Conservation (phyloP, 2,113 vertebrate species). For the Seriola quinqueradiata region DNA sequence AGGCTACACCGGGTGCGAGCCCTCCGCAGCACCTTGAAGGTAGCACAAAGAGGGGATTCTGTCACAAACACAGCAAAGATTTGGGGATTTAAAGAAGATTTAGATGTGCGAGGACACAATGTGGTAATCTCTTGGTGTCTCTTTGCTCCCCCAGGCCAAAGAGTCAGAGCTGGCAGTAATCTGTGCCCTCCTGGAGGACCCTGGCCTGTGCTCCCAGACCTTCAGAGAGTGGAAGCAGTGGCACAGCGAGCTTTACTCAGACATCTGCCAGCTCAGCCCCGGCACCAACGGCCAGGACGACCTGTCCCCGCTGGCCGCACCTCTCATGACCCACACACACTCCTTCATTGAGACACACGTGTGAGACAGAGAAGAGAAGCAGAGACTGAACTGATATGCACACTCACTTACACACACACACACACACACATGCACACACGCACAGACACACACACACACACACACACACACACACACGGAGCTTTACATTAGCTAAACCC, state of each 20-base stretch:
- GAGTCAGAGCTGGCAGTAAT: slow-evolving; percentile 89
- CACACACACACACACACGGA: slow-evolving; percentile 38
- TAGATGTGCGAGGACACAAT: background rate
- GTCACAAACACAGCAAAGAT: background rate
- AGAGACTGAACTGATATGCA: slow-evolving; percentile 49
- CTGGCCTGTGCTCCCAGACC: slow-evolving; percentile 89
- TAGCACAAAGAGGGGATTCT: slow-evolving; percentile 59
- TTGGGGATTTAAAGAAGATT: slow-evolving; percentile 22
- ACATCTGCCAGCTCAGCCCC: slow-evolving; percentile 89
- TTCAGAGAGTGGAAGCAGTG: slow-evolving; percentile 93
- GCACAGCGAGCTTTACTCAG: slow-evolving; percentile 92
- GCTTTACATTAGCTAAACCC: slow-evolving; percentile 43
- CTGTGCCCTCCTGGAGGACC: slow-evolving; percentile 89
- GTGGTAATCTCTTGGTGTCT: slow-evolving; percentile 16
- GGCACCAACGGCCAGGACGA: slow-evolving; percentile 88
- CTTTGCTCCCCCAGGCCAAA: slow-evolving; percentile 84
- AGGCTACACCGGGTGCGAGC: slow-evolving; percentile 91
- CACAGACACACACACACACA: slow-evolving; percentile 54
- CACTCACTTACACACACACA: slow-evolving; percentile 41
- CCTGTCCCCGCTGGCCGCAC: slow-evolving; percentile 84
- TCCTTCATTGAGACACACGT: slow-evolving; percentile 94
- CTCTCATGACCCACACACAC: slow-evolving; percentile 91
- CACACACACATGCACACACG: slow-evolving; percentile 38
- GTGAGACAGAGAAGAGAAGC: slow-evolving; percentile 84
- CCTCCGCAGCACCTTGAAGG: slow-evolving; percentile 94